Base-by-base conservation (phyloP, 2,888 invertebrate species). In the Heliconius charithonia region DNA sequence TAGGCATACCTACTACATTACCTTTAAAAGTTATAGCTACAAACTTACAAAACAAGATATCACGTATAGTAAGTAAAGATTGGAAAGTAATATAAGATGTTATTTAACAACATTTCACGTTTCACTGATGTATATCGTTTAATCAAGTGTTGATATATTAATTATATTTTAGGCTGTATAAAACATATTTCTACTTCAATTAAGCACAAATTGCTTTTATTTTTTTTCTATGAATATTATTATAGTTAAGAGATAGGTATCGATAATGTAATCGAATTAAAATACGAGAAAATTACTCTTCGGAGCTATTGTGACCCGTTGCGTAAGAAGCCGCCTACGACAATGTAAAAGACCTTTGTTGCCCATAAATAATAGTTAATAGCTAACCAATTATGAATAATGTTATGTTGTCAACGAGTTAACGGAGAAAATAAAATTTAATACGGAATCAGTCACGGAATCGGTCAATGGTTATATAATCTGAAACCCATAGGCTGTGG, bases 251-350 rank as follows among this genome's bases (percentile, higher is more conserved):
- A 72, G 56, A 72, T 72, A 32, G 59, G 62, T 32, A 62, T 45
- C 51, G 22, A 45, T 72, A 66, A 69, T 78, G 25, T 51, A 29
- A 22, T 3, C 9, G 37, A 41, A 59, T 59, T 73, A 67, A 77
- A 67, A 72, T 67, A 59, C 29, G 62, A 62, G 67, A 77, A 79
- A 79, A 74, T 67, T 71, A 79, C 80, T 87, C 87, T 88, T 88
- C 86, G 86, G 83, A 86, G 85, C 85, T 86, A 87, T 86, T 86
- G 86, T 86, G 82, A 83, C 83, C 81, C 83, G 85, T 90, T 89
- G 87, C 85, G 81, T 86, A 88, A 89, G 82, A 77, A 78, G 79
- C 81, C 85, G 83, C 85, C 87, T 82, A 84, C 86, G 83, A 83
- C 83, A 83, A 85, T 84, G 84, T 86, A 87, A 86, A 86, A 86